phyloP scores from a whole-genome alignment of 2,888 invertebrate species.

The Caenorhabditis sp. region DNA sequence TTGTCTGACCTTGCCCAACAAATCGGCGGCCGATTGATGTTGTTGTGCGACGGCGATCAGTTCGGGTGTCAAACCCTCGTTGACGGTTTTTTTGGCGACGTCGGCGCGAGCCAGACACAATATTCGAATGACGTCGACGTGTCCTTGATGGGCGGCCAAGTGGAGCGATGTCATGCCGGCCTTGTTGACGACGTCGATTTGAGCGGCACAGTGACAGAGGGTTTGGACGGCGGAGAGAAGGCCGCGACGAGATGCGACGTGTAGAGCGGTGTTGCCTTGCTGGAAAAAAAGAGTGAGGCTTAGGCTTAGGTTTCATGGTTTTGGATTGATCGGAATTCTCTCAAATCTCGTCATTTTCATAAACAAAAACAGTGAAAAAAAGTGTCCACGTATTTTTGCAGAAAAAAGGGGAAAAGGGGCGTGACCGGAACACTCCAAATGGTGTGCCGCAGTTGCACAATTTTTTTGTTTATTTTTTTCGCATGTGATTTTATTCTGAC shows the following conservation, averaged over 20 bases:
- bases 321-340: not conserved
- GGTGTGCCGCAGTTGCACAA: no score
- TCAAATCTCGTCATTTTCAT: no score
- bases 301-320: not conserved
- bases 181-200: conserved; percentile 77
- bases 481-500: no score
- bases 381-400: no score
- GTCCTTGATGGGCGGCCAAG: conserved; percentile 79
- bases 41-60: conserved; percentile 82
- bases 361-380: no score
- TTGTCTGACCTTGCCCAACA: conserved; percentile 77
- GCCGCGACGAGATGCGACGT: conserved; percentile 76
- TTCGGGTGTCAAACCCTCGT: conserved; percentile 80
- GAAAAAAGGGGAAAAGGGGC: no score
- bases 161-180: conserved; percentile 76
- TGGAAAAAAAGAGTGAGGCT: conserved; percentile 67
- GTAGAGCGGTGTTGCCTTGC: conserved; percentile 77
- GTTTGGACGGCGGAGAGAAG: conserved; percentile 76
- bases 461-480: no score
- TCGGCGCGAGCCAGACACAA: conserved; percentile 80
- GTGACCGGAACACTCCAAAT: no score
- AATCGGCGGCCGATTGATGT: conserved; percentile 78
- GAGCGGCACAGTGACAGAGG: conserved; percentile 76
- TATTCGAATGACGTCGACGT: conserved; percentile 79
- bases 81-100: conserved; percentile 47